Percentiles rank a stretch among this genome's conserved stretches.
Conservation (phyloP, 1,140 invertebrate genomes). For the Heliconius eleuchia region DNA sequence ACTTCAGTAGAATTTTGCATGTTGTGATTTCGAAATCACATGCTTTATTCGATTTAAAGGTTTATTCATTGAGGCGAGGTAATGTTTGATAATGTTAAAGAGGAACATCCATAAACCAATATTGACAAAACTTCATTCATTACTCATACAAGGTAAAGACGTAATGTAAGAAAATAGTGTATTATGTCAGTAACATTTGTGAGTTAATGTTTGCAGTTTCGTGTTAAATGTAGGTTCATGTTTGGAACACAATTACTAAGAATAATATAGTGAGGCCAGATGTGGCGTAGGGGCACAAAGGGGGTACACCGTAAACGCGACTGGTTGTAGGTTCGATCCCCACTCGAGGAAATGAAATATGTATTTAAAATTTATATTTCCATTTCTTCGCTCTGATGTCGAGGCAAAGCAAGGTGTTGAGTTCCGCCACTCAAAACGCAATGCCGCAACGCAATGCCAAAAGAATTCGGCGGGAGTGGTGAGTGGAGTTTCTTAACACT, state of each 20-base stretch:
- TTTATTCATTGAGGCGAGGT: background rate
- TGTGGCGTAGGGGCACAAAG: too few species aligned
- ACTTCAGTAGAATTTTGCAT: background rate
- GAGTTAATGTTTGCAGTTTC: constrained; percentile 32
- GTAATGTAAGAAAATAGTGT: constrained; percentile 23
- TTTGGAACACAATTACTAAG: constrained; percentile 27
- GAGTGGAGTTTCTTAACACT: too few species aligned
- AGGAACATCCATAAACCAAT: background rate
- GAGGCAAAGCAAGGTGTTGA: too few species aligned
- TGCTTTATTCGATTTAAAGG: background rate
- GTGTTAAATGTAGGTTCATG: constrained; percentile 10
- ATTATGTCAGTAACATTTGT: constrained; percentile 30
- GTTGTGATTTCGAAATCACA: background rate
- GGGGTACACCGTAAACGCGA: too few species aligned
- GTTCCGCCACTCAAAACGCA: too few species aligned
- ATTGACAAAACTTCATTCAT: constrained; percentile 8
- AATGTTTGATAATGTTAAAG: background rate
- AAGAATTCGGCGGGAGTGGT: too few species aligned
- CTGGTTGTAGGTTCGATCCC: too few species aligned
- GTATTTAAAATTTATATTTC: too few species aligned
- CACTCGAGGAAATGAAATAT: too few species aligned
- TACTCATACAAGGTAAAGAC: constrained; percentile 30
- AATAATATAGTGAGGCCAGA: constrained; percentile 25
- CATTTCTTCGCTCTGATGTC: too few species aligned
- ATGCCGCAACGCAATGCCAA: too few species aligned